Evolutionary conservation across 2,113 vertebrate genomes (phyloP).

Genomic region (Platichthys stellatus): DNA sequence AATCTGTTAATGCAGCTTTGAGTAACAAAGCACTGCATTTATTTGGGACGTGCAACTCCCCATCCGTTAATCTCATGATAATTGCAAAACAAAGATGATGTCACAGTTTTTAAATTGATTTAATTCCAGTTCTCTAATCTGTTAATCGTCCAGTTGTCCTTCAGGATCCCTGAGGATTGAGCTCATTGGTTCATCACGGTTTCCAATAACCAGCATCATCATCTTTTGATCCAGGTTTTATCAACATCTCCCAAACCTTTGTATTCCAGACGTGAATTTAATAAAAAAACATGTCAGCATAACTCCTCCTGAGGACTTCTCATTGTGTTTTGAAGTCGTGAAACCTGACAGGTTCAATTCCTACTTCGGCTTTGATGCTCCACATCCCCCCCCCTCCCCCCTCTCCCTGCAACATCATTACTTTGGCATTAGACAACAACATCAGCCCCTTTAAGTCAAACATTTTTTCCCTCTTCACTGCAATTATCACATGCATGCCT

Average conservation of each 20-base stretch:
- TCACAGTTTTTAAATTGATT: too few relatives aligned
- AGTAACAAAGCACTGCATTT: too few relatives aligned
- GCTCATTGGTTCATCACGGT: not conserved
- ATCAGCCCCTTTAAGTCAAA: slow-evolving; percentile 51
- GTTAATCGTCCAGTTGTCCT: too few relatives aligned
- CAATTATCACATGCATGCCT: slow-evolving; percentile 67
- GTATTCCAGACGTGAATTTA: not conserved
- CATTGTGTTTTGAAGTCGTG: slow-evolving; percentile 26
- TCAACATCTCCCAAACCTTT: not conserved
- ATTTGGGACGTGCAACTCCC: too few relatives aligned
- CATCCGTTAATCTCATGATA: too few relatives aligned
- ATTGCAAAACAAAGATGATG: too few relatives aligned
- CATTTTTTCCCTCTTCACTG: slow-evolving; percentile 32
- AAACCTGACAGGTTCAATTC: slow-evolving; percentile 47
- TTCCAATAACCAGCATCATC: too few relatives aligned
- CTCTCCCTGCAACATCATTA: slow-evolving; percentile 47
- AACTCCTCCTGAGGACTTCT: not conserved
- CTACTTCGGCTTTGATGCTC: slow-evolving; percentile 41
- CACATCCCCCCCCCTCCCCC: not conserved
- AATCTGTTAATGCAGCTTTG: too few relatives aligned
- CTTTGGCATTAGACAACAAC: slow-evolving; percentile 59
- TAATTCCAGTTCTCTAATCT: too few relatives aligned
- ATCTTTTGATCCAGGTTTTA: not conserved
- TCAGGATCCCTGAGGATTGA: too few relatives aligned
- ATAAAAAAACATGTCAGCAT: not conserved